These are phyloP conservation scores for Ameiurus melas DNA, from an alignment of 2,113 vertebrate species.

Conservation along the genomic window DNA sequence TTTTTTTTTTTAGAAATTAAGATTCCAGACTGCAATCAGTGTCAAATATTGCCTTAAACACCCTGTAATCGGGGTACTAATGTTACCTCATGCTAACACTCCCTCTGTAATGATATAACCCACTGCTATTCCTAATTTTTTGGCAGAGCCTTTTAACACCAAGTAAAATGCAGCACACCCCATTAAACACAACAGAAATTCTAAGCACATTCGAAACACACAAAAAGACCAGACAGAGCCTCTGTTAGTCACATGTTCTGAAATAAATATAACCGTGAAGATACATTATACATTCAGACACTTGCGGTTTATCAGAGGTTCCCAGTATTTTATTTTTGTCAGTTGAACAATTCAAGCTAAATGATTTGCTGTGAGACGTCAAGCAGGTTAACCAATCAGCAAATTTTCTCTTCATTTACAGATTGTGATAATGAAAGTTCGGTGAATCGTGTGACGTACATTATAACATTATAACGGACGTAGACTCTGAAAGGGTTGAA, in stretches of 20 bases:
- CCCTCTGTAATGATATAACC: not conserved
- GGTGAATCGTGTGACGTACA: not conserved
- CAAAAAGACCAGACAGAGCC: not conserved
- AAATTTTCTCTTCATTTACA: not conserved
- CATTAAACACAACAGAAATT: not conserved
- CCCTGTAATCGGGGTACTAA: not conserved
- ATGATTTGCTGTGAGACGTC: not conserved
- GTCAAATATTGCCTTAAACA: conserved; percentile 23
- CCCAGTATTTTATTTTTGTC: too few relatives aligned
- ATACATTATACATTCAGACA: too few relatives aligned
- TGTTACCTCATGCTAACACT: not conserved
- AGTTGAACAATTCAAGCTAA: too few relatives aligned
- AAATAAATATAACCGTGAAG: too few relatives aligned
- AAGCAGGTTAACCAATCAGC: not conserved
- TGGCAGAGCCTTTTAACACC: not conserved
- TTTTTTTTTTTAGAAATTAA: not conserved
- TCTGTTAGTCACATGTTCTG: too few relatives aligned
- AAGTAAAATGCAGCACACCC: not conserved
- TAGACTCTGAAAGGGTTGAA: not conserved
- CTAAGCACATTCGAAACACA: not conserved
- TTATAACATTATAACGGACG: not conserved
- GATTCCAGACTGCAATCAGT: conserved; percentile 58
- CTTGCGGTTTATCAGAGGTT: not conserved
- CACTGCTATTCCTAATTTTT: not conserved
- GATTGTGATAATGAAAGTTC: not conserved